Conservation (phyloP, 2,797 vertebrate genomes). For the Sebastes baramenuke region DNA sequence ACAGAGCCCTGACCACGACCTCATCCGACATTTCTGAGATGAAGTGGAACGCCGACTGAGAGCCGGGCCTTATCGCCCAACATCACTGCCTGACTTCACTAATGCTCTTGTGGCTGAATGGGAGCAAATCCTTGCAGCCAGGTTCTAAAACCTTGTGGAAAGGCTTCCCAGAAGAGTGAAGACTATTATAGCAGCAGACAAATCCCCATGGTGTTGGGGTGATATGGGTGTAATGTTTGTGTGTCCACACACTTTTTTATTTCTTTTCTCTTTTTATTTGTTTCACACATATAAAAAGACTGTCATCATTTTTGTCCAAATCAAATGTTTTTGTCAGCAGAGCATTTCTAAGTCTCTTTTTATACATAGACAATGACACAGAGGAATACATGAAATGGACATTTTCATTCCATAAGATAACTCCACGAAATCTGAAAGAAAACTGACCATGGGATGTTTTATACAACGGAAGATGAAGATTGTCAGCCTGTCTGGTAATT, state of each 20-base stretch:
- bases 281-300: no score
- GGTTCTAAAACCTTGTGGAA: neutral
- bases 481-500: no score
- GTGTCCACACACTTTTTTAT: neutral
- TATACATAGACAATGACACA: no score
- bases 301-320: no score
- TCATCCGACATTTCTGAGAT: neutral
- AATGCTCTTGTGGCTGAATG: neutral
- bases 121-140: neutral
- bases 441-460: no score
- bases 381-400: no score
- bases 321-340: no score
- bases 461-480: no score
- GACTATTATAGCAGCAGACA: neutral
- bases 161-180: neutral
- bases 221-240: neutral
- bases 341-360: no score
- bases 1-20: neutral
- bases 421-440: no score
- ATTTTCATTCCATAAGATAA: no score
- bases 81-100: conserved; percentile 2
- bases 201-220: neutral
- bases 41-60: neutral
- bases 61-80: neutral
- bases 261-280: no score